Percentiles rank a stretch among this genome's conserved stretches.
These are phyloP conservation scores for Metaphire vulgaris DNA, from an alignment of 1,140 invertebrate species.

Conservation along the genomic window DNA sequence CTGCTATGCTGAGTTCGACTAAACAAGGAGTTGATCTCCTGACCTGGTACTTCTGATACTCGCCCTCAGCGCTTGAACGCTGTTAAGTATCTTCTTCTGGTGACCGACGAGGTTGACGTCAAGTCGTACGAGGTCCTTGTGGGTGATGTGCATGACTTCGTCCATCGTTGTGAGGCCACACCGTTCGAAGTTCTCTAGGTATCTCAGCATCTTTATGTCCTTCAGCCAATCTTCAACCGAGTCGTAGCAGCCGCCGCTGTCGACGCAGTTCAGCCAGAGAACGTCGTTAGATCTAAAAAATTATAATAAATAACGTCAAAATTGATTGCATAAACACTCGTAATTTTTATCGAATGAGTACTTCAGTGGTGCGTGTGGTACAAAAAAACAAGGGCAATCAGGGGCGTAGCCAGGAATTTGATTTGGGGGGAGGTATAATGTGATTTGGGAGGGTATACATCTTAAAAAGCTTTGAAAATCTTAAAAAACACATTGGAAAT, in stretches of 20 bases:
- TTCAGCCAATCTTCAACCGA: constrained; percentile 90
- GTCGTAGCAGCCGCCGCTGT: constrained; percentile 51
- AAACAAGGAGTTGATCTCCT: not conserved
- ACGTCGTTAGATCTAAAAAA: constrained; percentile 71
- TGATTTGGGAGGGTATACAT: too few species aligned
- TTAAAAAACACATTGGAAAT: too few species aligned
- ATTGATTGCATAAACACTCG: too few species aligned
- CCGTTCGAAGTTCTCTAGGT: constrained; percentile 83
- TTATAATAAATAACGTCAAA: too few species aligned
- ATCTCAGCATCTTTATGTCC: constrained; percentile 92
- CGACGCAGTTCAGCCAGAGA: constrained; percentile 73
- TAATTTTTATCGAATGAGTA: too few species aligned
- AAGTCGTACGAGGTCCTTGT: constrained; percentile 80
- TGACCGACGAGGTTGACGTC: constrained; percentile 84
- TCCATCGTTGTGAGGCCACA: constrained; percentile 78
- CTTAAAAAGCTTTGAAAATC: too few species aligned
- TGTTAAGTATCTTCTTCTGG: constrained; percentile 97
- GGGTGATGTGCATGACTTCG: constrained; percentile 76
- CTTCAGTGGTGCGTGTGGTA: too few species aligned
- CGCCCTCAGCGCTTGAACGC: constrained; percentile 74
- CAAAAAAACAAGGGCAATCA: too few species aligned
- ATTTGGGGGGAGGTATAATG: too few species aligned
- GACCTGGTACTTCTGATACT: not conserved
- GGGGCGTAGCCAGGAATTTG: too few species aligned
- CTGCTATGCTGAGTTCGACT: not conserved